Conservation (phyloP, 2,113 vertebrate genomes). For the Psilopsiagon aurifrons region DNA sequence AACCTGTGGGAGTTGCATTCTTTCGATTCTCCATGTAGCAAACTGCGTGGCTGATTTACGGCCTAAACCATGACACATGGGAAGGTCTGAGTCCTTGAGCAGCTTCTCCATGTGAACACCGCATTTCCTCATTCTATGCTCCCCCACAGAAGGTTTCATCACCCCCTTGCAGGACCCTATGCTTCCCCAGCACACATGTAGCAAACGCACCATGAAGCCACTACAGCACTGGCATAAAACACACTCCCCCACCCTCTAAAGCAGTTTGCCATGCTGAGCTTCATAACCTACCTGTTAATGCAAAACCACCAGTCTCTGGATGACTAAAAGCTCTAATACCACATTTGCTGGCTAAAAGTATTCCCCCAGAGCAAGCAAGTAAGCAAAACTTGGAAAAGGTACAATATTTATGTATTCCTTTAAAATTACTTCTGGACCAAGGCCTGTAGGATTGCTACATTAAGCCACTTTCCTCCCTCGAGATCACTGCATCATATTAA, state of each 20-base stretch:
- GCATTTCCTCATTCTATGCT: not conserved
- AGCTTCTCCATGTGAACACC: fast-evolving
- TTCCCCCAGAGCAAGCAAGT: not conserved
- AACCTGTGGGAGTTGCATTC: too few species aligned
- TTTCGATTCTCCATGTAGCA: too few species aligned
- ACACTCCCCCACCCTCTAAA: fast-evolving
- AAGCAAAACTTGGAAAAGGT: not conserved
- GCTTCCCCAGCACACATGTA: not conserved
- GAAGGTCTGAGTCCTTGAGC: not conserved
- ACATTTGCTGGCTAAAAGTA: fast-evolving
- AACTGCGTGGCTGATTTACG: too few species aligned
- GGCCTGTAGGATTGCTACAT: not conserved
- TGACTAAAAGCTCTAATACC: not conserved
- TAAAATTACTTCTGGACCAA: not conserved
- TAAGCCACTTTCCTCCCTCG: not conserved
- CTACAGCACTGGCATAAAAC: not conserved
- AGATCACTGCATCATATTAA: not conserved
- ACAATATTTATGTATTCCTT: not conserved
- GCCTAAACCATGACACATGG: too few species aligned
- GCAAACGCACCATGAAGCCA: not conserved
- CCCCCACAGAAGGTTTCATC: not conserved
- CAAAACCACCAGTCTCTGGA: not conserved
- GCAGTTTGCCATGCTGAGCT: not conserved
- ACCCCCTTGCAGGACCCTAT: not conserved
- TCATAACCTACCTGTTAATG: not conserved